Conservation (phyloP, 2,113 vertebrate genomes). For the Pterocles gutturalis region DNA sequence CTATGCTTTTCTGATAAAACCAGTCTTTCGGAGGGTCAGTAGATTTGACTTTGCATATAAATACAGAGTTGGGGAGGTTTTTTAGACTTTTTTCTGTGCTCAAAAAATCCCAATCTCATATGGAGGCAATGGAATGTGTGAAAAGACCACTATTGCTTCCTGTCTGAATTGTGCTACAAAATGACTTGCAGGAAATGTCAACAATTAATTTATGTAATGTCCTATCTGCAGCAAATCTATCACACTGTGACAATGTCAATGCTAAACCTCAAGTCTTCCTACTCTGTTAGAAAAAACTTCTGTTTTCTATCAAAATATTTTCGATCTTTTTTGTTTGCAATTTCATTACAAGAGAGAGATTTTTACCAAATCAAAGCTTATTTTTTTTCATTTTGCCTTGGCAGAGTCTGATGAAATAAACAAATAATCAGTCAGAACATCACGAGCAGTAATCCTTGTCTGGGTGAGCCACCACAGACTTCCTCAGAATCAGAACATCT, state of each 20-base stretch:
- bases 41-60: not conserved
- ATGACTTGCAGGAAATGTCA: not conserved
- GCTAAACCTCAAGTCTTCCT: not conserved
- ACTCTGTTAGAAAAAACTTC: not conserved
- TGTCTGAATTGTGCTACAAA: not conserved
- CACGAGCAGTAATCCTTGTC: not conserved
- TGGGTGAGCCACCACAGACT: not conserved
- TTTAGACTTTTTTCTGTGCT: not conserved
- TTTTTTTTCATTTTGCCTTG: not conserved
- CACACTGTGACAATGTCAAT: not conserved
- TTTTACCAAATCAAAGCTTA: not conserved
- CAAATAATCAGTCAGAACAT: not conserved
- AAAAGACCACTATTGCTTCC: not conserved
- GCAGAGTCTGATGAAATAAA: not conserved
- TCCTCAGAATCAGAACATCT: not conserved
- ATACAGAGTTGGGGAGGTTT: accelerated
- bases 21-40: not conserved
- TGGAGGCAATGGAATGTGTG: not conserved
- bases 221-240: not conserved
- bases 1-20: not conserved
- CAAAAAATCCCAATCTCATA: not conserved
- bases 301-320: not conserved
- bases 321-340: not conserved
- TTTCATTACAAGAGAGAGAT: not conserved
- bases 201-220: not conserved